These are phyloP conservation scores for Colistium nudipinnis DNA, from an alignment of 2,113 vertebrate genomes.

Conservation along the genomic window DNA sequence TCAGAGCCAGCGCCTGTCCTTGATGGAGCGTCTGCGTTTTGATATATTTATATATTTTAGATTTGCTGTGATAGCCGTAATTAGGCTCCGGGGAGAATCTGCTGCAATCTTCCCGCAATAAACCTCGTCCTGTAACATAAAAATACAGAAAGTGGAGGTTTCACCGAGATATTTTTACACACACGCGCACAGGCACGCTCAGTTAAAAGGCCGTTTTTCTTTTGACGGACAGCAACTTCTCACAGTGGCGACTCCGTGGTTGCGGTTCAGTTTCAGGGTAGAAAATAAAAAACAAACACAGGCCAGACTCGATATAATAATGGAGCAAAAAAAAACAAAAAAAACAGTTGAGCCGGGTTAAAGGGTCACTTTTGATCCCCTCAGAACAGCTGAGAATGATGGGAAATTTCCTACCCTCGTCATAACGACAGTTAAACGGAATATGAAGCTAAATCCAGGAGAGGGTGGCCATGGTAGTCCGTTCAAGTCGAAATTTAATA, in stretches of 20 bases:
- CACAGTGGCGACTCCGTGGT: conserved; percentile 1
- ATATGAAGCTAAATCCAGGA: no score
- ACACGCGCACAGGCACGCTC: neutral
- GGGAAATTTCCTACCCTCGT: no score
- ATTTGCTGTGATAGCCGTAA: conserved; percentile 66
- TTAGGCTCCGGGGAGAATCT: conserved; percentile 60
- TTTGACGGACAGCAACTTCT: conserved; percentile 2
- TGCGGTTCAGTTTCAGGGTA: neutral
- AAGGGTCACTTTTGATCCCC: no score
- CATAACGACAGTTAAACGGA: no score
- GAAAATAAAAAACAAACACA: conserved; percentile 12
- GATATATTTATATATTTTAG: conserved; percentile 60
- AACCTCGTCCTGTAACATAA: conserved; percentile 55
- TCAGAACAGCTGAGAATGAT: no score
- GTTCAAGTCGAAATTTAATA: no score
- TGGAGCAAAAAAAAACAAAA: neutral
- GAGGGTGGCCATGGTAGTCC: no score
- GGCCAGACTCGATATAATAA: neutral
- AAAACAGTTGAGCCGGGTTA: no score
- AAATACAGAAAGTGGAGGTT: conserved; percentile 44
- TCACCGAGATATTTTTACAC: conserved; percentile 15
- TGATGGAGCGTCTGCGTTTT: conserved; percentile 49
- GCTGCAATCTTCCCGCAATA: conserved; percentile 64
- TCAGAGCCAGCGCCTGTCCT: conserved; percentile 44
- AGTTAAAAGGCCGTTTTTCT: neutral